A percentile compares a stretch with the other conserved stretches of the same genome.
phyloP scores from a whole-genome alignment of 2,888 invertebrate genomes.

The Ormyrus nitidulus region DNA sequence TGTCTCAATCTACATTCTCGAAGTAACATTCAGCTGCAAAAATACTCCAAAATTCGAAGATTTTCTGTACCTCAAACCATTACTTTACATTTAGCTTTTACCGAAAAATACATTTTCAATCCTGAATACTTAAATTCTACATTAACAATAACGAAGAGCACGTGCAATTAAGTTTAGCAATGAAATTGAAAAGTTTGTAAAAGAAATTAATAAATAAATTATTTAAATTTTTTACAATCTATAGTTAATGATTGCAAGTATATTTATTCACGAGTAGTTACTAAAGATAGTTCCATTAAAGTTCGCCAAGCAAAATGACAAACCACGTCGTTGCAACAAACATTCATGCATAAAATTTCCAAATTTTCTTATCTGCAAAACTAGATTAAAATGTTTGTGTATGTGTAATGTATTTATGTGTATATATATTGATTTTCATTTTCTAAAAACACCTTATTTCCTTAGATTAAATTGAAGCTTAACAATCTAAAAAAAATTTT shows the following conservation, averaged over 20 bases:
- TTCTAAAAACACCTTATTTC: conserved; percentile 44
- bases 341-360: conserved; percentile 46
- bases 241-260: conserved; percentile 4
- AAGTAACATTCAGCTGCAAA: conserved; percentile 52
- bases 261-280: conserved; percentile 23
- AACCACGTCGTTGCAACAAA: conserved; percentile 46
- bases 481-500: conserved; percentile 50
- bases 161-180: conserved; percentile 37
- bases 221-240: conserved; percentile 12
- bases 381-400: conserved; percentile 52
- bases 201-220: conserved; percentile 26
- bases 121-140: conserved; percentile 50
- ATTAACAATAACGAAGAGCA: conserved; percentile 29
- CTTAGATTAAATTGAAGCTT: conserved; percentile 52
- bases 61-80: conserved; percentile 37
- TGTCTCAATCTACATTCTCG: conserved; percentile 44
- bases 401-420: conserved; percentile 46
- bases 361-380: conserved; percentile 51
- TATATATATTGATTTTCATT: conserved; percentile 43
- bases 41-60: conserved; percentile 50
- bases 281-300: conserved; percentile 29
- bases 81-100: conserved; percentile 47
- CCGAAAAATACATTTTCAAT: conserved; percentile 40
- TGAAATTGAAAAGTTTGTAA: conserved; percentile 33
- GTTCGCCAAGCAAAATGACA: conserved; percentile 49